A percentile compares a stretch with the other conserved stretches of the same genome.
Evolutionary conservation across 2,113 vertebrate species (phyloP).

Genomic region (Amphiprion percula): DNA sequence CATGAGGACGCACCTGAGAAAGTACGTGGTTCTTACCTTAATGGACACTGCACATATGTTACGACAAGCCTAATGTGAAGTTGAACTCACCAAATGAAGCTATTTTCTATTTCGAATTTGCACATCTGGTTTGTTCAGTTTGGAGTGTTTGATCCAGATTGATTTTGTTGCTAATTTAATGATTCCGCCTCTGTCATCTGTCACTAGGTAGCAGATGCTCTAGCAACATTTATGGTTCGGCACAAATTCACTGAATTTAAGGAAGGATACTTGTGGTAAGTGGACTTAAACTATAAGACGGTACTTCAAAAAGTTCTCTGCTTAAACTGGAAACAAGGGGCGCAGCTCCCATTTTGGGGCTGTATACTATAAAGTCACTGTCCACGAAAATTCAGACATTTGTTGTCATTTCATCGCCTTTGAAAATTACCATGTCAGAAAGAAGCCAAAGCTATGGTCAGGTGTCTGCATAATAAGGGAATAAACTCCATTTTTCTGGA

Average conservation of each 20-base stretch:
- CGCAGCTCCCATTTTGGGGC: too few relatives aligned
- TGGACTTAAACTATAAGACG: not conserved
- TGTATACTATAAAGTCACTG: too few relatives aligned
- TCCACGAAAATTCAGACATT: too few relatives aligned
- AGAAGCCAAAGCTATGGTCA: too few relatives aligned
- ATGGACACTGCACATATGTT: not conserved
- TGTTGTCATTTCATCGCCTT: too few relatives aligned
- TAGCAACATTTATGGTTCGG: slow-evolving; percentile 96
- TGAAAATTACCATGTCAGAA: too few relatives aligned
- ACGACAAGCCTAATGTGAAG: not conserved
- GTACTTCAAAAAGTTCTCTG: too few relatives aligned
- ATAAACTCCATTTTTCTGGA: too few relatives aligned
- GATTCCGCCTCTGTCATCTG: not conserved
- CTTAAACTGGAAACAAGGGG: too few relatives aligned
- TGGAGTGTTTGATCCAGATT: not conserved
- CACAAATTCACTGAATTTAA: slow-evolving; percentile 97
- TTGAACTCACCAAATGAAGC: not conserved
- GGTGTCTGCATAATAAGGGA: too few relatives aligned
- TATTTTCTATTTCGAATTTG: not conserved
- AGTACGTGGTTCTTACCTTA: slow-evolving; percentile 77
- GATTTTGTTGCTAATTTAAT: not conserved
- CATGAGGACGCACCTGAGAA: slow-evolving; percentile 98
- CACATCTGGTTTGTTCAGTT: not conserved
- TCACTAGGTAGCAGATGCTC: slow-evolving; percentile 93
- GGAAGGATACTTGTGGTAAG: slow-evolving; percentile 96